These are phyloP conservation scores for Papilio elwesi DNA, from an alignment of 2,888 invertebrate genomes.

Conservation along the genomic window DNA sequence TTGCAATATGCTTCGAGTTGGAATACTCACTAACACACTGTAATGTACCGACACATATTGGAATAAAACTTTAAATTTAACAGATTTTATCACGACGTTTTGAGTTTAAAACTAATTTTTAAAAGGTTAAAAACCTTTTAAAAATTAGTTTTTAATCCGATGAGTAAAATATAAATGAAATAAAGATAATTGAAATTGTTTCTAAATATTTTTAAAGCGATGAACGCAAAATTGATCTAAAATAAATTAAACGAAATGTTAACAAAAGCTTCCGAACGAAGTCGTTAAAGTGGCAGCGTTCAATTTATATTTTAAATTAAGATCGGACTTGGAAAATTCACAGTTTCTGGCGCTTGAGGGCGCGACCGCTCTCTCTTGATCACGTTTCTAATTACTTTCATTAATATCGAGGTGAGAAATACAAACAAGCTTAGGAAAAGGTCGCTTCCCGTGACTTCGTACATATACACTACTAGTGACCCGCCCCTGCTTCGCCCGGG, in stretches of 20 bases:
- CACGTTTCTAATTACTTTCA: constrained; percentile 22
- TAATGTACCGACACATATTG: too few species aligned
- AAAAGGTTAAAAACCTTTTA: too few species aligned
- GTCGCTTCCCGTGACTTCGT: background rate
- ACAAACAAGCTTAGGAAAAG: constrained; percentile 8
- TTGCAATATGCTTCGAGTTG: too few species aligned
- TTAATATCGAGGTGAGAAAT: constrained; percentile 9
- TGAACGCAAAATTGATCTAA: background rate
- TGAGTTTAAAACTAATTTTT: too few species aligned
- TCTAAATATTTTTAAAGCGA: background rate
- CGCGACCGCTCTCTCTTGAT: constrained; percentile 17
- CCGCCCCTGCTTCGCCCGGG: too few species aligned
- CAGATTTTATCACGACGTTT: too few species aligned
- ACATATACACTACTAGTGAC: too few species aligned
- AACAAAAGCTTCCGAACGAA: constrained; percentile 11
- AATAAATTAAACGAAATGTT: constrained; percentile 11
- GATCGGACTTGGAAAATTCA: constrained; percentile 10
- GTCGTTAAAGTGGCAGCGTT: constrained; percentile 1
- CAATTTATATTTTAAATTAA: constrained; percentile 36
- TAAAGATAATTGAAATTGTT: too few species aligned
- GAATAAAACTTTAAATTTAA: too few species aligned
- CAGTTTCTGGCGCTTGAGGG: constrained; percentile 18
- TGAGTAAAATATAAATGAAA: too few species aligned
- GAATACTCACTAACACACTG: too few species aligned
- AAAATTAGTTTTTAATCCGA: too few species aligned